Percentiles rank a stretch among this genome's conserved stretches.
Evolutionary conservation across 1,140 invertebrate genomes (phyloP).

Genomic region (Muscidifurax raptorellus): DNA sequence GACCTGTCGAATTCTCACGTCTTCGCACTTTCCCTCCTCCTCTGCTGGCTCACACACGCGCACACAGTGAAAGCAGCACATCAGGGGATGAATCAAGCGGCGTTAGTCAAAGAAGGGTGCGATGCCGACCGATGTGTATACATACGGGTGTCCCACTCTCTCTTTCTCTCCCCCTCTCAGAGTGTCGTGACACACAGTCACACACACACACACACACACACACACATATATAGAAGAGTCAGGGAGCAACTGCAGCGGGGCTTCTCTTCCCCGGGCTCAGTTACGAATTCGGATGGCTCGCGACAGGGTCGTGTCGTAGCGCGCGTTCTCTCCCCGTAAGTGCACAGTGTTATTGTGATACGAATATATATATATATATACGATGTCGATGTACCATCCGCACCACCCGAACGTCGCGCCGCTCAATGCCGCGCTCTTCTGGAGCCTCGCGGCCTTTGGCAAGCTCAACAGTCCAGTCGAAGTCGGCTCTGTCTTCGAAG

Average conservation of each 20-base stretch:
- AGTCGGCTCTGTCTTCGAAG: slow-evolving; percentile 9
- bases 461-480: neutral
- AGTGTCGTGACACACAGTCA: neutral
- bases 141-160: slow-evolving; percentile 20
- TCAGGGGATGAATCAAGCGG: neutral
- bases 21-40: neutral
- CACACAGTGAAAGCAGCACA: neutral
- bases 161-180: slow-evolving; percentile 16
- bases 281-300: slow-evolving; percentile 46
- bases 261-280: slow-evolving; percentile 23
- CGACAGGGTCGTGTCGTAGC: slow-evolving; percentile 29
- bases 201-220: neutral
- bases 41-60: neutral
- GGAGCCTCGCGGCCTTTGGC: slow-evolving; percentile 51
- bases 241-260: neutral
- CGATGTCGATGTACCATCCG: slow-evolving; percentile 46
- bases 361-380: neutral
- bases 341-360: neutral
- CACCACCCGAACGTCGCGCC: slow-evolving; percentile 21
- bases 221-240: neutral
- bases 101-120: slow-evolving; percentile 11
- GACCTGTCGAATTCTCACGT: neutral
- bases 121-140: neutral
- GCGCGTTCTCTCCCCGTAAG: too few relatives aligned
- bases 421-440: slow-evolving; percentile 48